Evolutionary conservation across 2,113 vertebrate species (phyloP).

Genomic region (Helogale parvula): DNA sequence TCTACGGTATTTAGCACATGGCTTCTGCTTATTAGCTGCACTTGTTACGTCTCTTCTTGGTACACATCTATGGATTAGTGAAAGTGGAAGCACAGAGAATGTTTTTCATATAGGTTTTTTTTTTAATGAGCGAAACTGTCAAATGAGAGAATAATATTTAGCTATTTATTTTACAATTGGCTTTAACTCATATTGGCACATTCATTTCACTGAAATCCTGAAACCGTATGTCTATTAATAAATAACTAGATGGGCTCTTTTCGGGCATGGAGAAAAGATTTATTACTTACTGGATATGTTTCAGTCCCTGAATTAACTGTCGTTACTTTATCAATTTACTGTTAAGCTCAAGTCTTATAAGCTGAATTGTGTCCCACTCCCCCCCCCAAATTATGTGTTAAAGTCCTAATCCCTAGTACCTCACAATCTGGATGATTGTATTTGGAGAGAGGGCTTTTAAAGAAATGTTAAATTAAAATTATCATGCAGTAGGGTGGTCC

Average conservation of each 20-base stretch:
- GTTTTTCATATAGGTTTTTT: background rate
- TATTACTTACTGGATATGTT: background rate
- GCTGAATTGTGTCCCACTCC: background rate
- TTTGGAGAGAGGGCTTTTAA: background rate
- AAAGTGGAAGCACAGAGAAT: background rate
- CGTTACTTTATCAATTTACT: background rate
- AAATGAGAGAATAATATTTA: background rate
- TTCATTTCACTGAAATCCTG: background rate
- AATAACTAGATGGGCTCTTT: background rate
- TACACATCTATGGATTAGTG: background rate
- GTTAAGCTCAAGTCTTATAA: background rate
- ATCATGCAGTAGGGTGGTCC: background rate
- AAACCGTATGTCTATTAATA: background rate
- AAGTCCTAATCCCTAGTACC: background rate
- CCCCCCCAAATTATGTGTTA: background rate
- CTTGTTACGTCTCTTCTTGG: background rate
- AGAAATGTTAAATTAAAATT: background rate
- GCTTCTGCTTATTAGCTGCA: background rate
- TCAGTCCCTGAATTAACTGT: background rate
- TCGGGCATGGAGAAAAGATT: background rate
- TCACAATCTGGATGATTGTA: background rate
- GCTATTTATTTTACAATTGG: background rate
- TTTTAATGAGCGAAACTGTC: background rate
- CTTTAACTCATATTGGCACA: background rate
- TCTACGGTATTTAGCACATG: background rate